These are phyloP conservation scores for Drosophila subquinaria DNA, from an alignment of 2,888 invertebrate species.

Conservation along the genomic window DNA sequence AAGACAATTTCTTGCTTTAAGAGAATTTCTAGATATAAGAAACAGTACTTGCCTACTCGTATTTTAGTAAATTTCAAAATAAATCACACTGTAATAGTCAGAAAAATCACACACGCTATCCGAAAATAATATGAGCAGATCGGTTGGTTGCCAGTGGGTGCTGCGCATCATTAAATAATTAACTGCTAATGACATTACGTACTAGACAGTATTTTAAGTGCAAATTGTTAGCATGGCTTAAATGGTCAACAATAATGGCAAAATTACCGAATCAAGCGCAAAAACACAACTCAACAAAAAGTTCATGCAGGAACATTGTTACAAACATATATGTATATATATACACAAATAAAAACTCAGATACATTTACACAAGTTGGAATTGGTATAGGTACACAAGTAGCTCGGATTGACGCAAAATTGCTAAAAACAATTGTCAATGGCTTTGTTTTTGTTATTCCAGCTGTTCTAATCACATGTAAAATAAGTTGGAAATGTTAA, in stretches of 20 bases:
- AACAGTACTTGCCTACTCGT: too few relatives aligned
- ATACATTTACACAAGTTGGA: too few relatives aligned
- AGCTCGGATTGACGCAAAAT: conserved; percentile 46
- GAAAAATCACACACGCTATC: too few relatives aligned
- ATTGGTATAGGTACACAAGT: conserved; percentile 35
- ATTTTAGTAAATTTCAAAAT: too few relatives aligned
- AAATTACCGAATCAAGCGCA: conserved; percentile 45
- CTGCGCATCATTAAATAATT: conserved; percentile 54
- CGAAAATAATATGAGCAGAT: not conserved
- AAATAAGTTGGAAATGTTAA: not conserved
- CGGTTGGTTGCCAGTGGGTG: conserved; percentile 2
- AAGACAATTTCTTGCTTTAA: not conserved
- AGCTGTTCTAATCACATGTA: conserved; percentile 48
- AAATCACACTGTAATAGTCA: not conserved
- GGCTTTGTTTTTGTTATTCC: conserved; percentile 1
- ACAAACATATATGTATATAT: not conserved
- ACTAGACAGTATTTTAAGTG: conserved; percentile 30
- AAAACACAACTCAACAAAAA: conserved; percentile 22
- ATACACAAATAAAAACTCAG: not conserved
- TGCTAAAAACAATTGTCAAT: conserved; percentile 39
- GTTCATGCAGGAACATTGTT: not conserved
- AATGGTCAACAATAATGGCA: conserved; percentile 48
- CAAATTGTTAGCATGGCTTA: conserved; percentile 38
- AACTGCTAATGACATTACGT: conserved; percentile 44
- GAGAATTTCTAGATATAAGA: too few relatives aligned